Percentiles rank a stretch among this genome's conserved stretches.
Evolutionary conservation across 2,888 invertebrate genomes (phyloP).

Genomic region (Xanthia icteritia): DNA sequence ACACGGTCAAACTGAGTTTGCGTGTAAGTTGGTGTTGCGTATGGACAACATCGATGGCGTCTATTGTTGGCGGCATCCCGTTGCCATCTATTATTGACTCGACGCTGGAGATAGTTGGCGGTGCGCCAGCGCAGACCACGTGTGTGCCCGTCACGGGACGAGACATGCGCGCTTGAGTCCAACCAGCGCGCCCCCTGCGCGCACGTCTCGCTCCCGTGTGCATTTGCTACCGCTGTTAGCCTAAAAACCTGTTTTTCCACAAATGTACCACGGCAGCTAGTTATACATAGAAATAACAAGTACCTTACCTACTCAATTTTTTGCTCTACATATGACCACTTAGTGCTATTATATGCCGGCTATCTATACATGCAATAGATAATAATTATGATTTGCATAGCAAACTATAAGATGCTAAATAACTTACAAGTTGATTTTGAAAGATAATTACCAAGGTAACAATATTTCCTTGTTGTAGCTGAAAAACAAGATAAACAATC

Average conservation of each 20-base stretch:
- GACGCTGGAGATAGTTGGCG: constrained; percentile 90
- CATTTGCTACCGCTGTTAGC: constrained; percentile 64
- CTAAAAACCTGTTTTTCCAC: constrained; percentile 69
- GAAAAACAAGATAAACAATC: constrained; percentile 83
- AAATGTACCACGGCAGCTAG: constrained; percentile 42
- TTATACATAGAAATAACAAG: constrained; percentile 39
- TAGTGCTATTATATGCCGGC: constrained; percentile 28
- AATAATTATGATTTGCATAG: constrained; percentile 35
- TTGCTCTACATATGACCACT: constrained; percentile 23
- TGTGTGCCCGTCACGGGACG: constrained; percentile 87
- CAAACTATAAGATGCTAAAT: constrained; percentile 24
- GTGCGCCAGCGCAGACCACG: constrained; percentile 88
- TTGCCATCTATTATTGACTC: constrained; percentile 90
- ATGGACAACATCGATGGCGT: constrained; percentile 79
- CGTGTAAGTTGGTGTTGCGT: constrained; percentile 68
- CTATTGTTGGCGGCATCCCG: constrained; percentile 90
- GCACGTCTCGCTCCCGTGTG: constrained; percentile 68
- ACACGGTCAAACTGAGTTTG: constrained; percentile 45
- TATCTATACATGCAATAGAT: constrained; percentile 14
- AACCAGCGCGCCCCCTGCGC: constrained; percentile 72
- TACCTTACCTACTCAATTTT: constrained; percentile 22
- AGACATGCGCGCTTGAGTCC: constrained; percentile 76
- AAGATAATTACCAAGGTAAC: constrained; percentile 63
- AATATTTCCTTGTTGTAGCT: constrained; percentile 77
- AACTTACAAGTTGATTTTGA: constrained; percentile 42